Evolutionary conservation across 2,113 vertebrate genomes (phyloP).

Genomic region (Toxotes jaculatrix): DNA sequence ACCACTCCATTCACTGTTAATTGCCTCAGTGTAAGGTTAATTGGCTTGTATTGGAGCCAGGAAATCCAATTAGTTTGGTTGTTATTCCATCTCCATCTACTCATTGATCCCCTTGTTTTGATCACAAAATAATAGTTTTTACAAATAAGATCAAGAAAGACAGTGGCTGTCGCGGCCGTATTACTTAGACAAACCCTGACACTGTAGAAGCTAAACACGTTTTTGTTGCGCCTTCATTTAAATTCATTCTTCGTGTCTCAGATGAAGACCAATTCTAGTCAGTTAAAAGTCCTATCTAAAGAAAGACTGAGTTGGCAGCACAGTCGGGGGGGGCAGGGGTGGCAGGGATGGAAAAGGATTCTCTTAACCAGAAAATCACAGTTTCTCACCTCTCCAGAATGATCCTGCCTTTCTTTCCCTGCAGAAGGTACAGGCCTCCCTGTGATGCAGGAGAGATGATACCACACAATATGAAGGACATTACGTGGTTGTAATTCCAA

Average conservation of each 20-base stretch:
- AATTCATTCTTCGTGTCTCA: conserved; percentile 21
- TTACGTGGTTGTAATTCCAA: not conserved
- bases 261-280: conserved; percentile 28
- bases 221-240: conserved; percentile 33
- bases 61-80: conserved; percentile 78
- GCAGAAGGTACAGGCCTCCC: not conserved
- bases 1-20: conserved; percentile 79
- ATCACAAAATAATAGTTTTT: conserved; percentile 77
- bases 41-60: conserved; percentile 80
- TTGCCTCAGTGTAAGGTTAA: conserved; percentile 84
- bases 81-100: conserved; percentile 71
- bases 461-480: not conserved
- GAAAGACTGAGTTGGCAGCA: conserved; percentile 16
- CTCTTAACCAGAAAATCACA: conserved; percentile 56
- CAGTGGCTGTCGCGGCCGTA: conserved; percentile 17
- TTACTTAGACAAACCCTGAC: conserved; percentile 23
- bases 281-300: conserved; percentile 47
- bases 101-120: conserved; percentile 75
- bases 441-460: not conserved
- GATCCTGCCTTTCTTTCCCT: not conserved
- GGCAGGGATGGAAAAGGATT: not conserved
- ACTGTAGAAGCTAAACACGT: conserved; percentile 10
- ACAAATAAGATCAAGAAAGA: conserved; percentile 62
- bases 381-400: conserved; percentile 18
- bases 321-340: not conserved